Conservation (phyloP, 2,113 vertebrate species). For the Clarias batrachus region DNA sequence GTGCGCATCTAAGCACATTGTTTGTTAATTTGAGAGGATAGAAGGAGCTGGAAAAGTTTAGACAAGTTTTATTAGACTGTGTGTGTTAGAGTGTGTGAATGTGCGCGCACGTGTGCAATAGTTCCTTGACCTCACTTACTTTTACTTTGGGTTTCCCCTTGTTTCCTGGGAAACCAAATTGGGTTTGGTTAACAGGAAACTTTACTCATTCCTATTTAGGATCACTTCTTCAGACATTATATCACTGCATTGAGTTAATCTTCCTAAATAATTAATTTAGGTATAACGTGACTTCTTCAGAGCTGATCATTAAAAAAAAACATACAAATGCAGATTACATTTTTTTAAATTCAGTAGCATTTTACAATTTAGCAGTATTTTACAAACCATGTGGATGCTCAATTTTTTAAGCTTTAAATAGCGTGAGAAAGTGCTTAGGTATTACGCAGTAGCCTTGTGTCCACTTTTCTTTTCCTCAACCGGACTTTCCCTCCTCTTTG, state of each 20-base stretch:
- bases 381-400: neutral
- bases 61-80: slow-evolving; percentile 45
- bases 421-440: slow-evolving; percentile 34
- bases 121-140: slow-evolving; percentile 65
- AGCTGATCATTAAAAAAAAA: neutral
- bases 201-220: slow-evolving; percentile 48
- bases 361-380: neutral
- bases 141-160: slow-evolving; percentile 52
- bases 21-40: slow-evolving; percentile 38
- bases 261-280: neutral
- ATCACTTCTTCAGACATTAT: slow-evolving; percentile 3
- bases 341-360: neutral
- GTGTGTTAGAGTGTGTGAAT: neutral
- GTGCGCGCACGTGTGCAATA: slow-evolving; percentile 43
- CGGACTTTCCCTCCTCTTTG: slow-evolving; percentile 60
- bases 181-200: slow-evolving; percentile 51
- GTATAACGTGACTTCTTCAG: neutral
- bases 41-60: slow-evolving; percentile 50
- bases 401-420: slow-evolving; percentile 4
- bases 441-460: slow-evolving; percentile 57
- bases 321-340: neutral
- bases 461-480: slow-evolving; percentile 66
- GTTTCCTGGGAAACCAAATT: slow-evolving; percentile 55
- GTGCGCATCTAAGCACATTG: slow-evolving; percentile 25
- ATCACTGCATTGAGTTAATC: neutral